Percentiles rank a stretch among this genome's conserved stretches.
phyloP scores from a whole-genome alignment of 2,888 invertebrate genomes.

The Nowickia ferox region DNA sequence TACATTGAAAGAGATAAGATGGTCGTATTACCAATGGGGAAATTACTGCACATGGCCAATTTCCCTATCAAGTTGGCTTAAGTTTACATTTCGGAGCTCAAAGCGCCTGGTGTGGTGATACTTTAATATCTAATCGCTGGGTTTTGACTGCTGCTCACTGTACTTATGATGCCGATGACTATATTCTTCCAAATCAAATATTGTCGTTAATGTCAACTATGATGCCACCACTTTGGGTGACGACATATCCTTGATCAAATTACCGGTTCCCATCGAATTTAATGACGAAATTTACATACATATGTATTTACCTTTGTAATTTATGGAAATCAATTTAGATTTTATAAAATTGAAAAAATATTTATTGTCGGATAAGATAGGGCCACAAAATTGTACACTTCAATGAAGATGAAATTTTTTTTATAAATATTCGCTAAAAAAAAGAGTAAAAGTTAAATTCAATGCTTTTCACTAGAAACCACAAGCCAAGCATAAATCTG shows the following conservation, averaged over 20 bases:
- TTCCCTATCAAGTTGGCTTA: conserved; percentile 80
- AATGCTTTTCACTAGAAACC: not conserved
- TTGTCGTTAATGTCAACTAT: conserved; percentile 74
- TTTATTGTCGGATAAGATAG: no score
- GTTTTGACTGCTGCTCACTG: conserved; percentile 82
- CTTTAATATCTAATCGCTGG: conserved; percentile 78
- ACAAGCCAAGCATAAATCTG: not conserved
- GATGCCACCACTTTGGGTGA: conserved; percentile 71
- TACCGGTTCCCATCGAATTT: conserved; percentile 72
- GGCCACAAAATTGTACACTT: not conserved
- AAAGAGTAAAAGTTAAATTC: not conserved
- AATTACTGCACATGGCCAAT: conserved; percentile 76
- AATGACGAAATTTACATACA: conserved; percentile 61
- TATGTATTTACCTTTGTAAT: not conserved
- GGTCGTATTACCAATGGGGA: conserved; percentile 79
- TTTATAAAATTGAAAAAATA: no score
- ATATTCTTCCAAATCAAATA: conserved; percentile 64
- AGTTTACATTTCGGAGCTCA: conserved; percentile 69
- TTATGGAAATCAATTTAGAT: no score
- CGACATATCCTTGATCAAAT: conserved; percentile 78
- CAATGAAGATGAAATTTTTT: not conserved
- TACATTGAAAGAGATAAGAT: conserved; percentile 1
- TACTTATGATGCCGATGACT: conserved; percentile 74
- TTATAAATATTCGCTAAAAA: not conserved
- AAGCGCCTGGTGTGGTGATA: conserved; percentile 80